These are phyloP conservation scores for Numenius phaeopus DNA, from an alignment of 2,797 vertebrate species.

Conservation along the genomic window DNA sequence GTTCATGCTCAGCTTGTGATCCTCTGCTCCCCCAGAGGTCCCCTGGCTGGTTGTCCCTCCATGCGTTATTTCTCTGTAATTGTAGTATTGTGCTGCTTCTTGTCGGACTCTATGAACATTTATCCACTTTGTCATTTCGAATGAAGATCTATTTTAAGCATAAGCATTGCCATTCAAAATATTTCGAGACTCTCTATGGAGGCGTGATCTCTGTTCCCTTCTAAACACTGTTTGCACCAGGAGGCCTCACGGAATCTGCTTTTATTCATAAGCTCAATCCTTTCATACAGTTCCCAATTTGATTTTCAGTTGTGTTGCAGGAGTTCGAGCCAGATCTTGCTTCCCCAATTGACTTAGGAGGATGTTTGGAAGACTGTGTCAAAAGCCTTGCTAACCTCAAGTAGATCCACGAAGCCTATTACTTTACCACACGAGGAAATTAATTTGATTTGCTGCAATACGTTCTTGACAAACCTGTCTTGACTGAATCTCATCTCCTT, in stretches of 20 bases:
- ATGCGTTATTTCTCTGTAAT: not conserved
- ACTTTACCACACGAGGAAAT: slow-evolving; percentile 44
- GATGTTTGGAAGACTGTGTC: slow-evolving; percentile 2
- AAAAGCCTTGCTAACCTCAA: slow-evolving; percentile 41
- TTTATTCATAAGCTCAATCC: not conserved
- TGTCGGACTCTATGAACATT: not conserved
- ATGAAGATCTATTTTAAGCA: not conserved
- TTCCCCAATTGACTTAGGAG: not conserved
- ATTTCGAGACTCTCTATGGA: not conserved
- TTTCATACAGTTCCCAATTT: not conserved
- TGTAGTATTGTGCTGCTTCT: not conserved
- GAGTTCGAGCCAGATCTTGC: not conserved
- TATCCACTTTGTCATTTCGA: not conserved
- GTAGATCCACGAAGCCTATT: slow-evolving; percentile 24
- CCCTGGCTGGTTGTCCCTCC: not conserved
- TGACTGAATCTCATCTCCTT: slow-evolving; percentile 38
- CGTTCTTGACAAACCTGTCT: slow-evolving; percentile 16
- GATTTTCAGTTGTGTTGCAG: not conserved
- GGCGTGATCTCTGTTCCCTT: not conserved
- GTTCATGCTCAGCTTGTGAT: not conserved
- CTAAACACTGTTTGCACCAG: not conserved
- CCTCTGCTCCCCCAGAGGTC: not conserved
- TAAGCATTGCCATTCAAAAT: not conserved
- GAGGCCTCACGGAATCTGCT: not conserved
- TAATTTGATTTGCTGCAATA: slow-evolving; percentile 40